Evolutionary conservation across 2,113 vertebrate species (phyloP), one percentile per base, ranked within the genome.

Genomic region (Alaudala cheleensis): DNA sequence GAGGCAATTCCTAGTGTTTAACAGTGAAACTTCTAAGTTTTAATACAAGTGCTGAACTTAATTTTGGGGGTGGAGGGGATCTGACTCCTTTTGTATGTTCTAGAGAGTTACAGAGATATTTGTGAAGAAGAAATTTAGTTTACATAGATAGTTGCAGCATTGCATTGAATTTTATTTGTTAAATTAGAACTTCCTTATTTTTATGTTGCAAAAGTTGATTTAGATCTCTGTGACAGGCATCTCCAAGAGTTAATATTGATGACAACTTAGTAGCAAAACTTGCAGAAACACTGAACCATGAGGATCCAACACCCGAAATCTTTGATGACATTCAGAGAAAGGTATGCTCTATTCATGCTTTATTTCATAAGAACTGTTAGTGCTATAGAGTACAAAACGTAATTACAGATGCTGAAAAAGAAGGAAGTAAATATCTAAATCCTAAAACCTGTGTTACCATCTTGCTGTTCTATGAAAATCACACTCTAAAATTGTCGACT

Each of bases 311-410:
- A 5, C 99, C 99, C 8, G 99, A 99, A 96, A 99, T 99, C 92
- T 99, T 99, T 96, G 99, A 99, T 97, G 99, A 99, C 82, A 98
- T 99, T 98, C 99, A 99, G 96, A 99, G 98, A 97, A 99, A 99
- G 98, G 99, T 99, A 98, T 67, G 95, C 11, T 50, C 10, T 95
- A 20, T 82, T 96, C 3, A 3, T 80, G 25, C 20, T 65, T 15
- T 78, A 22, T 90, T 90, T 95, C 16, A 5, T 86, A 83, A 42
- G 24, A 80, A 33, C 37, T 67, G 20, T 83, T 86, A 58, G 57
- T 34, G 25, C 44, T 74, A 2, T 26, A 11, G 37, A 49, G 8
- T 72, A 29, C 54, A 78, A 81, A 81, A 64, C 5, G 5, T 49
- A 14, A 51, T 28, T 91, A 11, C 9, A 78, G 12, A 23, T 13